Evolutionary conservation across 1,140 invertebrate genomes (phyloP).

Genomic region (Tetramorium simillimum): DNA sequence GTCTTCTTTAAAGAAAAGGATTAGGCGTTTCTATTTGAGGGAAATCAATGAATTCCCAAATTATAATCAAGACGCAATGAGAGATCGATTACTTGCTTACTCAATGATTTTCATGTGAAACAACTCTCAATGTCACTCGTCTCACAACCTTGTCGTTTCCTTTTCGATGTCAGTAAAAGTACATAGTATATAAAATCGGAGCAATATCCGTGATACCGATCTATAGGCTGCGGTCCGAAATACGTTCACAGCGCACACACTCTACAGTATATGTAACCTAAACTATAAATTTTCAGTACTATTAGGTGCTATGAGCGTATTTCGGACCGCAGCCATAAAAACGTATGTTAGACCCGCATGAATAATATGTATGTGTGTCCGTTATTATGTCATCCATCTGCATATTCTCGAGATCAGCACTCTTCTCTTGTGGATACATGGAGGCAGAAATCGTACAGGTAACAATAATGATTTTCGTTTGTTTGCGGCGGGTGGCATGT

Average conservation of each 20-base stretch:
- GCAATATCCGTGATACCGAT: not conserved
- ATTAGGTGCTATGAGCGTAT: too few relatives aligned
- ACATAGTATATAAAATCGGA: not conserved
- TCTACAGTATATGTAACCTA: too few relatives aligned
- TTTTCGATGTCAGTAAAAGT: not conserved
- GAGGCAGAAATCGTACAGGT: not conserved
- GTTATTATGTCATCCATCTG: not conserved
- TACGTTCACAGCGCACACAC: too few relatives aligned
- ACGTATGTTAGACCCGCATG: too few relatives aligned
- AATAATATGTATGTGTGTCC: not conserved
- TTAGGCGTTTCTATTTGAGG: not conserved
- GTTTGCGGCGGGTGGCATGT: not conserved
- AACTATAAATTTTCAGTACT: too few relatives aligned
- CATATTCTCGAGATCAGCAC: not conserved
- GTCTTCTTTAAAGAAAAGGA: not conserved
- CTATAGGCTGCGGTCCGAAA: too few relatives aligned
- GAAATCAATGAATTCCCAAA: not conserved
- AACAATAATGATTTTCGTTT: conserved; percentile 41
- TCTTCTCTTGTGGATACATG: conserved; percentile 5
- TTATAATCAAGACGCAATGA: not conserved
- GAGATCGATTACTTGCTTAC: not conserved
- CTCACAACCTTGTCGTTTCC: not conserved
- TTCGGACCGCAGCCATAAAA: too few relatives aligned
- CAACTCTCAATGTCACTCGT: not conserved
- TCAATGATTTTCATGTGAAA: not conserved